Percentiles rank a stretch among this genome's conserved stretches.
phyloP scores from a whole-genome alignment of 1,140 invertebrate genomes.

The Macrotrachela quadricornifera region DNA sequence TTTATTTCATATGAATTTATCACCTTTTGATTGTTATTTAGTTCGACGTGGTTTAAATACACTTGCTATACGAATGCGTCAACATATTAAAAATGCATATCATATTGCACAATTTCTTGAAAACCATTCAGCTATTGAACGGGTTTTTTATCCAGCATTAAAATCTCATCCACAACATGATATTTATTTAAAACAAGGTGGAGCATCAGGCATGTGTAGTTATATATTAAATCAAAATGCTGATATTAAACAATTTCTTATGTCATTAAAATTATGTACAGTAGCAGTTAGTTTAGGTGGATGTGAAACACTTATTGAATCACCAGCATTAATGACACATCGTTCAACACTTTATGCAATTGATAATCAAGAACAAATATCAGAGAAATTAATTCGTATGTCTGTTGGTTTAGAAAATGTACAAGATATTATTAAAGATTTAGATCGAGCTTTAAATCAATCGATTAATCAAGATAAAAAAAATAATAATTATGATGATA shows the following conservation, averaged over 20 bases:
- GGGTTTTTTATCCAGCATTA: slow-evolving; percentile 63
- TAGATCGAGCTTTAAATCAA: slow-evolving; percentile 44
- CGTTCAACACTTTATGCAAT: slow-evolving; percentile 39
- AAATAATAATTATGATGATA: no score
- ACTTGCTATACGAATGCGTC: slow-evolving; percentile 67
- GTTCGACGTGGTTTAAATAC: slow-evolving; percentile 86
- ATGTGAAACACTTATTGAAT: slow-evolving; percentile 61
- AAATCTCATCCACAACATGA: slow-evolving; percentile 75
- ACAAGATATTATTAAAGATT: slow-evolving; percentile 63
- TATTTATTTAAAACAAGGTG: slow-evolving; percentile 48
- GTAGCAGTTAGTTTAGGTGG: slow-evolving; percentile 88
- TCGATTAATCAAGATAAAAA: no score
- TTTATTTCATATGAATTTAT: slow-evolving; percentile 30
- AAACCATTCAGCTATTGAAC: slow-evolving; percentile 47
- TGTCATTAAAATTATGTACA: slow-evolving; percentile 10
- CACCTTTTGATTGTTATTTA: slow-evolving; percentile 82
- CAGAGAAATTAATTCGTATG: slow-evolving; percentile 60
- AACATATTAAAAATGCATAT: slow-evolving; percentile 56
- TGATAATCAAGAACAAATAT: slow-evolving; percentile 53
- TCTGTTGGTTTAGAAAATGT: slow-evolving; percentile 73
- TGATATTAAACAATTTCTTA: no score
- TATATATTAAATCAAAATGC: no score
- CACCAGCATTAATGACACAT: slow-evolving; percentile 34
- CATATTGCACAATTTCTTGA: slow-evolving; percentile 58
- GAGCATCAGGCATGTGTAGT: no score